Conservation (phyloP, 1,140 invertebrate species). For the Lepidurus couesii region DNA sequence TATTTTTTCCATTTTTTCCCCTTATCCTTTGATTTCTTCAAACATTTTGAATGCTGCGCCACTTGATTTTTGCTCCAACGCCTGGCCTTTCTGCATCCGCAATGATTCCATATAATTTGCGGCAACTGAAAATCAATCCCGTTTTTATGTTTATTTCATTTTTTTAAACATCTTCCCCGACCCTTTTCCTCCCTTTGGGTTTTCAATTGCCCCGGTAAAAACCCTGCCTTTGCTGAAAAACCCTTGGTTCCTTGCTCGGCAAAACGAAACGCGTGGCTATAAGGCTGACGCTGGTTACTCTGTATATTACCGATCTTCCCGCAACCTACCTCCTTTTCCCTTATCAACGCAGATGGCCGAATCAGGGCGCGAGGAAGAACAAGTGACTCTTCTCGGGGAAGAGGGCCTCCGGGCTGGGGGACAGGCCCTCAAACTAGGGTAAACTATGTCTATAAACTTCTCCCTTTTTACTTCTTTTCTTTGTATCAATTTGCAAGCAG, state of each 20-base stretch:
- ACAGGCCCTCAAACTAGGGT: slow-evolving; percentile 91
- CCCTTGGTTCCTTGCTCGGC: slow-evolving; percentile 3
- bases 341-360: slow-evolving; percentile 35
- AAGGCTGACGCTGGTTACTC: slow-evolving; percentile 9
- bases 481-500: not conserved
- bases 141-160: not conserved
- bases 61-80: slow-evolving; percentile 19
- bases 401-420: slow-evolving; percentile 85
- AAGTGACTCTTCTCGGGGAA: slow-evolving; percentile 86
- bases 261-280: slow-evolving; percentile 15
- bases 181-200: slow-evolving; percentile 13
- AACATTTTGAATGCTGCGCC: not conserved
- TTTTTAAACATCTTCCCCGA: slow-evolving; percentile 14
- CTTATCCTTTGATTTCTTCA: not conserved
- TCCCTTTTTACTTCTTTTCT: not conserved
- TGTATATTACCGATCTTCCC: slow-evolving; percentile 4
- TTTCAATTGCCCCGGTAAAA: not conserved
- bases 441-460: slow-evolving; percentile 44
- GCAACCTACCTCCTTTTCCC: slow-evolving; percentile 13
- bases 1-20: slow-evolving; percentile 23
- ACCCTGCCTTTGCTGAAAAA: not conserved
- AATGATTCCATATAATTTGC: not conserved
- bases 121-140: not conserved
- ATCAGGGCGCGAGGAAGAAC: slow-evolving; percentile 82
- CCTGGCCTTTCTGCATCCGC: slow-evolving; percentile 20